Evolutionary conservation across 2,797 vertebrate genomes (phyloP), one percentile per base, ranked within the genome.

Genomic region (Eidolon dupreanum): DNA sequence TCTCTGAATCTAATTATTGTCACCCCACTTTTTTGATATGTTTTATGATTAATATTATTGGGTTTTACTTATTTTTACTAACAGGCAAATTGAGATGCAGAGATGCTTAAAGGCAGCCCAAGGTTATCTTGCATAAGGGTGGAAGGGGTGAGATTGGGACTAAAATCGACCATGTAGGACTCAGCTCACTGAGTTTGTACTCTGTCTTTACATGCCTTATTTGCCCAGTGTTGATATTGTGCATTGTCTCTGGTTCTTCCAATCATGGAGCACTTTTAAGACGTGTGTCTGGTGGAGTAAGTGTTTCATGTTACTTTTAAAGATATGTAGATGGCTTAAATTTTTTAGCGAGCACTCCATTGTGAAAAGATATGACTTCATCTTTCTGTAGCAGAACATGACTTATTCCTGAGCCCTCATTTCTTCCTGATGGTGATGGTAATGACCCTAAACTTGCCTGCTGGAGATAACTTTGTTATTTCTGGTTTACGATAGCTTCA

Each of bases 1-100:
- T 73, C 73, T 73, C 71, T 81, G 33, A 90, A 89, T 88, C 55
- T 90, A 81, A 63, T 91, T 77, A 89, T 73, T 87, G 68, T 92
- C 28, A 55, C 70, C 79, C 81, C 65, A 55, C 38, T 57, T 94
- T 96, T 31, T 63, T 55, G 49, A 19, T 51, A 13, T 83, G 28
- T 57, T 94, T 93, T 78, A 28, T 89, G 63, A 70, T n/a, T 65
- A 68, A 68, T 79, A 55, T 73, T 53, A 31, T 13, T 91, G 59
- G 19, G 2, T 79, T 94, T 71, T 46, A 46, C 33, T 75, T 75
- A 46, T 36, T 51, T 79, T 95, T 94, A 51, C n/a, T 77, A 71
- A 2, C 6, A 46, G 75, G 36, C 3, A 86, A 78, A 61, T 79
- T 28, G 55, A 89, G 59, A 63, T 49, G 26, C 33, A 57, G 49